A percentile compares a stretch with the other conserved stretches of the same genome.
phyloP scores from a whole-genome alignment of 2,888 invertebrate species.

The Ellobium chinense region DNA sequence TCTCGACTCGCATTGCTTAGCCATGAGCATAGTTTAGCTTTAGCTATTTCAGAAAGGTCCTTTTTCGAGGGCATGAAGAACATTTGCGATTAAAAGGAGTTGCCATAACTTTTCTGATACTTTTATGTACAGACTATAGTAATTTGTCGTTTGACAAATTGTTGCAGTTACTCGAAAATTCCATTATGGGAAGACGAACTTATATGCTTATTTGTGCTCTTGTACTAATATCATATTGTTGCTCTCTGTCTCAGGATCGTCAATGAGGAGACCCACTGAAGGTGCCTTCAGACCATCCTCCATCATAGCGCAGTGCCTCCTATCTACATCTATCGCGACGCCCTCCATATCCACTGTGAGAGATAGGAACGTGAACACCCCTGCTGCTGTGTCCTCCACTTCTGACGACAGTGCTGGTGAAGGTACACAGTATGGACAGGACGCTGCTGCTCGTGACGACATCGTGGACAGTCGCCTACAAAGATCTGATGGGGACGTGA shows the following conservation, averaged over 20 bases:
- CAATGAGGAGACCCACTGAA: neutral
- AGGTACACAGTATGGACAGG: no score
- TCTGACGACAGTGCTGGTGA: neutral
- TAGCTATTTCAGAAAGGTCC: no score
- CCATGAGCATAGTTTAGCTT: no score
- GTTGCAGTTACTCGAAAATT: neutral
- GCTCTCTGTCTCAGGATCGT: neutral
- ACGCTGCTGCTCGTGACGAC: neutral
- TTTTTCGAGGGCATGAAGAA: no score
- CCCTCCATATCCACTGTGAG: neutral
- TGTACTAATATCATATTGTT: neutral
- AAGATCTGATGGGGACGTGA: neutral
- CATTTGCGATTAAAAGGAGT: no score
- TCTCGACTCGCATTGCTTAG: no score
- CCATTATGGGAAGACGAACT: neutral
- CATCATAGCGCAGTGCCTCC: conserved; percentile 19
- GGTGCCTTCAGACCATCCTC: conserved; percentile 4
- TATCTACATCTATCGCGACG: neutral
- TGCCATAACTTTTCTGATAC: no score
- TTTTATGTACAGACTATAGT: no score
- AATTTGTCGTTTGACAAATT: neutral
- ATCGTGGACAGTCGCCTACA: neutral
- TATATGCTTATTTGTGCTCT: neutral
- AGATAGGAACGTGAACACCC: neutral
- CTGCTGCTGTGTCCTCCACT: conserved; percentile 30